Base-by-base conservation (phyloP, 1,140 invertebrate species). In the Theocolax elegans region DNA sequence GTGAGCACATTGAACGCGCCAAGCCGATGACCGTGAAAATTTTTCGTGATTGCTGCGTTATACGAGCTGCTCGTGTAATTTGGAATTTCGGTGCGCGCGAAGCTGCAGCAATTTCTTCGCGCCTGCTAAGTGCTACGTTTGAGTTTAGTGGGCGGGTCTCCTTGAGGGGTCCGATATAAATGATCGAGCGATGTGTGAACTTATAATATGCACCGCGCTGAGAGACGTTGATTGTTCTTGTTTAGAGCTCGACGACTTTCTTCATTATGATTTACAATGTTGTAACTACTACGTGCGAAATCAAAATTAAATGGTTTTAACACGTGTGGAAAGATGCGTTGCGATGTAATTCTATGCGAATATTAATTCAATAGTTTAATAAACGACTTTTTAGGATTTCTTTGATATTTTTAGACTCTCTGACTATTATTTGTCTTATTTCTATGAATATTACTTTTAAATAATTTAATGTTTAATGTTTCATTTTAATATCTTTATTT, bases 21-120 rank as follows among this genome's bases (percentile, higher is more conserved):
- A 40, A 21, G 46, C 31, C 29, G 23, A 65, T 69, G 68, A 69
- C 40, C 54, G 42, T 58, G 56, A 71, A 75, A 75, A 72, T 71
- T 46, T 62, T 66, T 66, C 40, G 21, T 38, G 25, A 49, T 71
- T 44, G 21, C 42, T 23, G 8, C 15, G 17, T 7, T 38, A 54
- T 40, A 58, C 9, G 17, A 15, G 31, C 31, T 8, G 10, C 10
- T 12, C 12, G 54, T 42, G 12, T 42, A 59, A 59, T 59, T 59
- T 59, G 23, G n/a, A 48, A 51, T 64, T 64, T 64, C 13, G 62
- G 46, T 40, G 48, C 17, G 31, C 17, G 38, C 40, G 42, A 44
- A 59, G 56, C 12, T 9, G 35, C 56, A 3, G 56, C 21, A 40
- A 31, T 56, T 35, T 56, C 31, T 51, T 21, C 13, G 3, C 1